These are phyloP conservation scores for Tanaodytes sp. DNA, from an alignment of 2,888 invertebrate species.

Conservation along the genomic window DNA sequence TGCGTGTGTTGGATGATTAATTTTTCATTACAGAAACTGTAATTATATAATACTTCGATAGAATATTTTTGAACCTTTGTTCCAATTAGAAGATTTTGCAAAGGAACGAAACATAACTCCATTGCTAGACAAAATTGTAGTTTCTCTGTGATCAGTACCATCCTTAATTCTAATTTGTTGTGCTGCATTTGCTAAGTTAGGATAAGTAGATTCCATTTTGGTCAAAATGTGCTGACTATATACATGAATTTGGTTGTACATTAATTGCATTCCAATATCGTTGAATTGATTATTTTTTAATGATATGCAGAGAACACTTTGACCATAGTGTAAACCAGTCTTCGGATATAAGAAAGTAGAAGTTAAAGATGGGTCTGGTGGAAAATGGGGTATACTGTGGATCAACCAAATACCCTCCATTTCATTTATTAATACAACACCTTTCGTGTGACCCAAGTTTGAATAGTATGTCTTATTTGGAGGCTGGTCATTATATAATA, in stretches of 20 bases:
- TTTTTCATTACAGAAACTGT: too few species aligned
- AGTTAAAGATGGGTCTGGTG: slow-evolving; percentile 74
- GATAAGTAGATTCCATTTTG: slow-evolving; percentile 75
- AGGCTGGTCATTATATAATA: slow-evolving; percentile 91
- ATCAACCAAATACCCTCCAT: slow-evolving; percentile 89
- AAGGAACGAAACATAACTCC: slow-evolving; percentile 83
- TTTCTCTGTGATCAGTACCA: slow-evolving; percentile 80
- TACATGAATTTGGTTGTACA: slow-evolving; percentile 86
- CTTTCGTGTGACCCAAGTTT: slow-evolving; percentile 89
- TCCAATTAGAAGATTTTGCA: slow-evolving; percentile 86
- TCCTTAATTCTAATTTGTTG: slow-evolving; percentile 75
- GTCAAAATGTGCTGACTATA: slow-evolving; percentile 80
- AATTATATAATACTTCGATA: too few species aligned
- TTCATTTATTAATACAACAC: slow-evolving; percentile 83
- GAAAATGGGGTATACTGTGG: slow-evolving; percentile 93
- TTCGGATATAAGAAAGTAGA: slow-evolving; percentile 77
- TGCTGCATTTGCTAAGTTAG: slow-evolving; percentile 77
- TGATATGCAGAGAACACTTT: slow-evolving; percentile 90
- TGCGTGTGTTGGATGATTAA: too few species aligned
- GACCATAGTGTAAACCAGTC: slow-evolving; percentile 84
- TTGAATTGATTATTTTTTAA: slow-evolving; percentile 80
- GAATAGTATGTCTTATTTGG: slow-evolving; percentile 77
- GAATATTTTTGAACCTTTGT: too few species aligned
- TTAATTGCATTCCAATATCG: slow-evolving; percentile 83
- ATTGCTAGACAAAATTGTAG: slow-evolving; percentile 75